Evolutionary conservation across 2,797 vertebrate genomes (phyloP).

Genomic region (Parauchenoglanis punctatus): DNA sequence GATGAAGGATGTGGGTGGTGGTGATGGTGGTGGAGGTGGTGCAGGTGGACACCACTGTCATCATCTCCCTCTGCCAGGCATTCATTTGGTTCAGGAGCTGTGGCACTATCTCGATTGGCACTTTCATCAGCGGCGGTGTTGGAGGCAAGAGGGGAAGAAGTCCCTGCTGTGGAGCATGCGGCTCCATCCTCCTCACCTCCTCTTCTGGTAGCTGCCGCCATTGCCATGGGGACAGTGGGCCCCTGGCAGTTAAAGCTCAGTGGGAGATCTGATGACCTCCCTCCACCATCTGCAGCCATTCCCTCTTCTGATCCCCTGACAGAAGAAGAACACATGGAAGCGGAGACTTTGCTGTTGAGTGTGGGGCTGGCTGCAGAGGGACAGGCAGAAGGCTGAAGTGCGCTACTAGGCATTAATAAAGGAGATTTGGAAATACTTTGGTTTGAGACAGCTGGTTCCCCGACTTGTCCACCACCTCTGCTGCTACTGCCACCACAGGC

Average conservation of each 20-base stretch:
- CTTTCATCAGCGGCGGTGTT: conserved; percentile 89
- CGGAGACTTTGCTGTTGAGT: conserved; percentile 83
- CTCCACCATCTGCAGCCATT: conserved; percentile 86
- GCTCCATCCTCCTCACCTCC: conserved; percentile 88
- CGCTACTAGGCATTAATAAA: conserved; percentile 98
- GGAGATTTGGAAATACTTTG: conserved; percentile 99
- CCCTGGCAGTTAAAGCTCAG: conserved; percentile 99
- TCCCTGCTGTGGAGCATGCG: conserved; percentile 67
- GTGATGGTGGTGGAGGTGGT: conserved; percentile 82
- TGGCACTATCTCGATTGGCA: conserved; percentile 99
- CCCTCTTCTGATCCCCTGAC: conserved; percentile 86
- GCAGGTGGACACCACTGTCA: conserved; percentile 82
- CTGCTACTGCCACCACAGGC: conserved; percentile 83
- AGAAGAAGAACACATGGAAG: conserved; percentile 90
- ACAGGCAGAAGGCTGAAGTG: conserved; percentile 93
- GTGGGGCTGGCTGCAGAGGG: conserved; percentile 80
- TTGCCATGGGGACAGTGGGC: conserved; percentile 71
- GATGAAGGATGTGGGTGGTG: conserved; percentile 82
- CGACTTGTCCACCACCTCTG: conserved; percentile 78
- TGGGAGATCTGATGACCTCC: conserved; percentile 85
- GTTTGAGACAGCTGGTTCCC: conserved; percentile 99
- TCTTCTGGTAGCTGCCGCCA: conserved; percentile 79
- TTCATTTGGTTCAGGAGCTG: conserved; percentile 99
- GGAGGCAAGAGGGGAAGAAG: conserved; percentile 76
- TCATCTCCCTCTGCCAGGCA: conserved; percentile 92